Evolutionary conservation across 2,797 vertebrate species (phyloP).

Genomic region (Argentina silus): DNA sequence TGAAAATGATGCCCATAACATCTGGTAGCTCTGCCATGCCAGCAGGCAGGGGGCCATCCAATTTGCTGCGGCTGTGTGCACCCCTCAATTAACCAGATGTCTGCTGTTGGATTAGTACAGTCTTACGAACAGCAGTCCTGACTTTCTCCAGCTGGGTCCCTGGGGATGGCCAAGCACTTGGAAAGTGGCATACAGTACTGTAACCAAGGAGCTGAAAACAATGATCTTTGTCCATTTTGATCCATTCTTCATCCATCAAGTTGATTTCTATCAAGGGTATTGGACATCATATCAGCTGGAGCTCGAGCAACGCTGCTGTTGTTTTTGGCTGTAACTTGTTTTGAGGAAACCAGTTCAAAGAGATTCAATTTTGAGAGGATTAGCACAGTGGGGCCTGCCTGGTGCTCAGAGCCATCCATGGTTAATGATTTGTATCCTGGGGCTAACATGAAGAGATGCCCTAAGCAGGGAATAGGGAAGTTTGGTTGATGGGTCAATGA

Average conservation of each 20-base stretch:
- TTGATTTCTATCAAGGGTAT: conserved; percentile 28
- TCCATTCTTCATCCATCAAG: conserved; percentile 41
- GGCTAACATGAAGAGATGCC: conserved; percentile 22
- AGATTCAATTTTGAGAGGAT: conserved; percentile 25
- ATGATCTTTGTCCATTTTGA: conserved; percentile 30
- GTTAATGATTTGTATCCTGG: conserved; percentile 38
- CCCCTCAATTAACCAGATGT: conserved; percentile 79
- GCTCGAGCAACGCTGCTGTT: background rate
- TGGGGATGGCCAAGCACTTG: conserved; percentile 44
- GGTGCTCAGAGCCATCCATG: conserved; percentile 28
- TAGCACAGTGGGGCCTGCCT: conserved; percentile 27
- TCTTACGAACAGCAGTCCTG: conserved; percentile 61
- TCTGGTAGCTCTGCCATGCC: conserved; percentile 69
- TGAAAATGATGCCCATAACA: conserved; percentile 65
- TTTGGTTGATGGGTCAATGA: conserved; percentile 35
- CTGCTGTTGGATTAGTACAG: conserved; percentile 71
- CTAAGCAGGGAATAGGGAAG: conserved; percentile 25
- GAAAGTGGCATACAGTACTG: conserved; percentile 32
- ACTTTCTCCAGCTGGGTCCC: conserved; percentile 63
- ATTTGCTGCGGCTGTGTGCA: conserved; percentile 54
- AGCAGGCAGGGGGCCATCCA: conserved; percentile 71
- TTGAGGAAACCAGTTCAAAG: conserved; percentile 39
- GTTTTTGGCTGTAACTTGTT: conserved; percentile 25
- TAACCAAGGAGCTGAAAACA: conserved; percentile 26
- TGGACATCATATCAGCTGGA: conserved; percentile 6